Conservation (phyloP, 2,888 invertebrate genomes). For the Acrobasis repandana region DNA sequence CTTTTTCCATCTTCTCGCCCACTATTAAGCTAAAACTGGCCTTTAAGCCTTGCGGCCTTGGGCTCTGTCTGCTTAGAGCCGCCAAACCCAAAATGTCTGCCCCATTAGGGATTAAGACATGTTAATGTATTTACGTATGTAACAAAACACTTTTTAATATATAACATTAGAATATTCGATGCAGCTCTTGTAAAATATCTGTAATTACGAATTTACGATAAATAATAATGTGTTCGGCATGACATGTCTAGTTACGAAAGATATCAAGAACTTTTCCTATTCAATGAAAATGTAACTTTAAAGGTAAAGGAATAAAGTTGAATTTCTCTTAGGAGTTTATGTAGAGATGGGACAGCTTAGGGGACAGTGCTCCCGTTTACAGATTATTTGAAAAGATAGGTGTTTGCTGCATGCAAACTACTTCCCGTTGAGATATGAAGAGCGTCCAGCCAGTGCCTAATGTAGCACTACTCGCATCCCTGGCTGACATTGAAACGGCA, state of each 20-base stretch:
- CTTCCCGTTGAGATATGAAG: constrained; percentile 79
- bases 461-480: too few species aligned
- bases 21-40: too few species aligned
- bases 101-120: too few species aligned
- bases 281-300: constrained; percentile 33
- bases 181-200: constrained; percentile 54
- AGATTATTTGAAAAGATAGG: constrained; percentile 78
- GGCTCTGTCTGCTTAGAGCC: too few species aligned
- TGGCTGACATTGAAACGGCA: too few species aligned
- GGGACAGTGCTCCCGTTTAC: constrained; percentile 61
- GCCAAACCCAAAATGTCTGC: too few species aligned
- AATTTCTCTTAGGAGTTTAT: constrained; percentile 24
- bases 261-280: constrained; percentile 22
- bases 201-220: constrained; percentile 69
- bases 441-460: constrained; percentile 49
- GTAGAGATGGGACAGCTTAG: constrained; percentile 37
- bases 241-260: constrained; percentile 34
- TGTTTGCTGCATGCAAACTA: constrained; percentile 77
- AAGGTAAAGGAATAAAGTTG: constrained; percentile 21
- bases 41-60: too few species aligned
- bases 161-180: constrained; percentile 60
- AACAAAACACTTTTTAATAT: constrained; percentile 43
- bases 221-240: constrained; percentile 70
- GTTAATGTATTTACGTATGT: too few species aligned
- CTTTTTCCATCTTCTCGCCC: too few species aligned